Conservation (phyloP, 2,888 invertebrate species). For the Heliconius hortense region DNA sequence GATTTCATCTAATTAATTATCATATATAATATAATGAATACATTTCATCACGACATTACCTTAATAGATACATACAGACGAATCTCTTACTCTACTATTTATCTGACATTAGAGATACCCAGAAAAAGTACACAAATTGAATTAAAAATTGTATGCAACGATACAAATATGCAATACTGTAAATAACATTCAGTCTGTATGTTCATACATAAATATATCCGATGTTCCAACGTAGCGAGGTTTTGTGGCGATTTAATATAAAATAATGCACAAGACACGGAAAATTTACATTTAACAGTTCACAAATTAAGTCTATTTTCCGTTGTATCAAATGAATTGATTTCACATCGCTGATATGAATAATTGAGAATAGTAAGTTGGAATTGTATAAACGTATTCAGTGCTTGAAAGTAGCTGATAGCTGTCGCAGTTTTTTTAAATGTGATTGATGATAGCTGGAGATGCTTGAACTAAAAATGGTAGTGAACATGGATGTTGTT, state of each 20-base stretch:
- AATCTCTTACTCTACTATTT: background rate
- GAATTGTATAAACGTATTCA: slow-evolving; percentile 41
- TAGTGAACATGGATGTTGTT: no score
- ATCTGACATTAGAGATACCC: background rate
- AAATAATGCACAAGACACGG: slow-evolving; percentile 6
- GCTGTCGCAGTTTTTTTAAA: slow-evolving; percentile 16
- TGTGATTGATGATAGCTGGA: background rate
- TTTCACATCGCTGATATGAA: slow-evolving; percentile 40
- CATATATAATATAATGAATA: background rate
- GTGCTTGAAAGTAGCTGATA: slow-evolving; percentile 31
- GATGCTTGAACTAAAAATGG: background rate
- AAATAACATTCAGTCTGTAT: slow-evolving; percentile 12
- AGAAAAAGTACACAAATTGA: background rate
- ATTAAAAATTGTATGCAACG: background rate
- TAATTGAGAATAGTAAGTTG: slow-evolving; percentile 40
- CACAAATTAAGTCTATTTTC: slow-evolving; percentile 35
- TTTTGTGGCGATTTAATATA: slow-evolving; percentile 36
- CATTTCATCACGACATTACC: background rate
- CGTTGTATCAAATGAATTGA: slow-evolving; percentile 31
- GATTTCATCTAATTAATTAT: background rate
- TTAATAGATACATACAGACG: background rate
- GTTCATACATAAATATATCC: slow-evolving; percentile 23
- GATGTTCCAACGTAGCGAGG: slow-evolving; percentile 27
- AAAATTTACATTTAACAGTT: slow-evolving; percentile 32
- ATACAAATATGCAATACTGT: slow-evolving; percentile 16